Evolutionary conservation across 35 echinoderm and acorn worm species (phyloP).

Genomic region (Lytechinus variegatus): DNA sequence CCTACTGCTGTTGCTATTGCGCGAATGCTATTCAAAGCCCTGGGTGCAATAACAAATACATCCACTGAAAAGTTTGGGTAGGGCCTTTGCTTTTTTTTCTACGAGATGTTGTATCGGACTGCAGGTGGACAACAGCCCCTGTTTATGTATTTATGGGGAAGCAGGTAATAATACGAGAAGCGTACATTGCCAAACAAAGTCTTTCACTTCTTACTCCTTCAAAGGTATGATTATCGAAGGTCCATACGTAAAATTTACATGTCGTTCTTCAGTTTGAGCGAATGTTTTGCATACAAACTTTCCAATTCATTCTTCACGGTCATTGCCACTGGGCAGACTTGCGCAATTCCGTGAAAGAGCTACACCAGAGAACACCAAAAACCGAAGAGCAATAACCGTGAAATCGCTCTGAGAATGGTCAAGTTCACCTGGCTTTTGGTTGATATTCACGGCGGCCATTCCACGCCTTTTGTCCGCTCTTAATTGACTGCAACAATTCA

Average conservation of each 20-base stretch:
- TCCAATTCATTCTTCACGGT: neutral
- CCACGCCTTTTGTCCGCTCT: neutral
- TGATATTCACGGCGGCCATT: neutral
- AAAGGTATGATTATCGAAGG: too few species aligned
- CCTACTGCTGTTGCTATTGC: slow-evolving; percentile 25
- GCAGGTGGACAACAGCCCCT: neutral
- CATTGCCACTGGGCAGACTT: neutral
- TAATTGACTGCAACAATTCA: slow-evolving; percentile 43
- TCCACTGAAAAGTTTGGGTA: neutral
- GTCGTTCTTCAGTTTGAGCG: neutral
- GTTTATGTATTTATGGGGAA: neutral
- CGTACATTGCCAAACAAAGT: neutral
- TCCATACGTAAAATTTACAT: neutral
- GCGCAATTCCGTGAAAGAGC: slow-evolving; percentile 8
- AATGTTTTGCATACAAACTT: neutral
- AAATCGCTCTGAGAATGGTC: slow-evolving; percentile 15
- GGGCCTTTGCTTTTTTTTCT: neutral
- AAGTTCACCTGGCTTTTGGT: neutral
- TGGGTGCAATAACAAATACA: slow-evolving; percentile 31
- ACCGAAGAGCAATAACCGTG: slow-evolving; percentile 23
- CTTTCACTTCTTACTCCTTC: neutral
- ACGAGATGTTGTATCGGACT: neutral
- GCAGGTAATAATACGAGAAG: neutral
- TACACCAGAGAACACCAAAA: neutral
- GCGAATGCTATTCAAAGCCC: slow-evolving; percentile 5